phyloP scores from a whole-genome alignment of 2,888 invertebrate genomes.

The Hirtodrosophila duncani region DNA sequence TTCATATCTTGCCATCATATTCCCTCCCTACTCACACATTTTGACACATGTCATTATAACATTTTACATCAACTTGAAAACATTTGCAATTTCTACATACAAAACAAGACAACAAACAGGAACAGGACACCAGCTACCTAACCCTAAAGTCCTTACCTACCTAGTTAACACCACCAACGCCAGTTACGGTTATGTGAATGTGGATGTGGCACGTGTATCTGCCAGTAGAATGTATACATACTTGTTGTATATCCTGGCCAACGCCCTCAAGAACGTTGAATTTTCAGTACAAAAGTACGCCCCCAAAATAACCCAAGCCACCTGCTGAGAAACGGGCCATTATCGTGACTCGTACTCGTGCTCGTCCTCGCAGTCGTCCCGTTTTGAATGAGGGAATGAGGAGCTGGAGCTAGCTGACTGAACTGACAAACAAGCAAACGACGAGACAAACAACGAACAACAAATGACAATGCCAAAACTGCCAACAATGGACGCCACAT shows the following conservation, averaged over 20 bases:
- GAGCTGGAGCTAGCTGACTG: conserved; percentile 30
- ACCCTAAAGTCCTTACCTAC: too few species aligned
- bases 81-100: conserved; percentile 61
- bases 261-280: conserved; percentile 35
- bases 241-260: conserved; percentile 22
- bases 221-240: conserved; percentile 17
- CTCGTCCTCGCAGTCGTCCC: conserved; percentile 11
- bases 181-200: conserved; percentile 20
- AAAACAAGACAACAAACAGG: conserved; percentile 38
- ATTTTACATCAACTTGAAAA: conserved; percentile 70
- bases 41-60: conserved; percentile 66
- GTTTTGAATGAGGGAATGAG: too few species aligned
- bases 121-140: conserved; percentile 21
- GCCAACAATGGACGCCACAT: conserved; percentile 52
- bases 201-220: conserved; percentile 12
- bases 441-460: conserved; percentile 40
- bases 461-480: conserved; percentile 50
- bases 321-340: conserved; percentile 66
- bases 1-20: conserved; percentile 3
- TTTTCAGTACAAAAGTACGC: conserved; percentile 42
- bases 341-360: conserved; percentile 44
- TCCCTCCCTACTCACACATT: conserved; percentile 28
- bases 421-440: conserved; percentile 54
- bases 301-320: conserved; percentile 49
- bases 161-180: too few species aligned